Evolutionary conservation across 2,888 invertebrate genomes (phyloP).

Genomic region (Tetragonula carbonaria): DNA sequence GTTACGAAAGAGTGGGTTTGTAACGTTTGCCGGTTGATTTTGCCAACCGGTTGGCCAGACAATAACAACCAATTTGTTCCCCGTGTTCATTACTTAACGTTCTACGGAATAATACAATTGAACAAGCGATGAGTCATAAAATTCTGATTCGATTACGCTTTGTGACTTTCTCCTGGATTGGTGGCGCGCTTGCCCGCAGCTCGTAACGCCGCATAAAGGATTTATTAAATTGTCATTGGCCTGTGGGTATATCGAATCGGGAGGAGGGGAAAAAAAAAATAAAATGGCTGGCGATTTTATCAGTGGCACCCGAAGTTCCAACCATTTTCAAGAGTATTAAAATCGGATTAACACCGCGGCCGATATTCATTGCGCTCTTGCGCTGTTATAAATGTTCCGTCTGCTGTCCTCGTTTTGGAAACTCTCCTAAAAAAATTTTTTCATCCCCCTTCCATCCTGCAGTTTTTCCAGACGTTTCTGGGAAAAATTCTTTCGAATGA

Average conservation of each 20-base stretch:
- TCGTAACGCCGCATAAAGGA: constrained; percentile 49
- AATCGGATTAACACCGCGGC: constrained; percentile 26
- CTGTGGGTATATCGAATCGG: constrained; percentile 2
- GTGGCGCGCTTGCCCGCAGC: constrained; percentile 19
- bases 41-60: background rate
- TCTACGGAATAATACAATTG: constrained; percentile 37
- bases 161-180: constrained; percentile 46
- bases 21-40: background rate
- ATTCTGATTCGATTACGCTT: constrained; percentile 59
- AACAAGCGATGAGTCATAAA: constrained; percentile 57
- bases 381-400: background rate
- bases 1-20: background rate
- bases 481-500: background rate
- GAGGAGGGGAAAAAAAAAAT: background rate
- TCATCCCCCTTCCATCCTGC: background rate
- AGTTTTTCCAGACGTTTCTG: background rate
- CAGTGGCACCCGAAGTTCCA: constrained; percentile 12
- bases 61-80: constrained; percentile 21
- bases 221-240: constrained; percentile 51
- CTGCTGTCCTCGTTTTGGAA: background rate
- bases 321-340: constrained; percentile 34
- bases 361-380: constrained; percentile 24
- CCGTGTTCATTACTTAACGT: constrained; percentile 48
- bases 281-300: constrained; percentile 21
- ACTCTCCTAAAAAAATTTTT: background rate